phyloP scores from a whole-genome alignment of 2,888 invertebrate genomes.

The Cantharis lateralis region DNA sequence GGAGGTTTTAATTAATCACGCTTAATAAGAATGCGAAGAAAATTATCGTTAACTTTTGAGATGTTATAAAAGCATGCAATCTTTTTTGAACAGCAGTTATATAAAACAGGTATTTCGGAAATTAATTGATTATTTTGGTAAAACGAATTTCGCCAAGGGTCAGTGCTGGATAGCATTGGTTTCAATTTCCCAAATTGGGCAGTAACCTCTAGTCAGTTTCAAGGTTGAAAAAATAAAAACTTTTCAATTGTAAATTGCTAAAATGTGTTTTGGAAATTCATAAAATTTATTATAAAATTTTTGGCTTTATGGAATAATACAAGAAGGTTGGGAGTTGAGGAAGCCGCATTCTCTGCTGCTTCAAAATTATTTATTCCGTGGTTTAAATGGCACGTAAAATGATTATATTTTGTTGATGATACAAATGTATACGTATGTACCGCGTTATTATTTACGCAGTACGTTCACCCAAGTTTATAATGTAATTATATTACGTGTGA shows the following conservation, averaged over 20 bases:
- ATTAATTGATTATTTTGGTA: no score
- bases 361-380: no score
- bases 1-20: neutral
- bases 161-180: neutral
- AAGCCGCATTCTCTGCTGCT: no score
- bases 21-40: no score
- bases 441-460: slow-evolving; percentile 9
- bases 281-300: neutral
- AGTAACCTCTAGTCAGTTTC: neutral
- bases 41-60: no score
- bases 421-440: slow-evolving; percentile 4
- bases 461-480: slow-evolving; percentile 13
- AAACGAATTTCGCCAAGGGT: neutral
- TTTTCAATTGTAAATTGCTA: neutral
- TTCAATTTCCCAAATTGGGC: neutral
- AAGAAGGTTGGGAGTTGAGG: no score
- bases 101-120: no score
- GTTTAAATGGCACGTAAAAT: neutral
- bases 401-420: neutral
- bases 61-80: no score
- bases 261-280: neutral
- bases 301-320: neutral
- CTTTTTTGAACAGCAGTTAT: no score
- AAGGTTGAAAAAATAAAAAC: neutral
- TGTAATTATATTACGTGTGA: neutral